Evolutionary conservation across 2,797 vertebrate species (phyloP).

Genomic region (Diglossa cyanea): DNA sequence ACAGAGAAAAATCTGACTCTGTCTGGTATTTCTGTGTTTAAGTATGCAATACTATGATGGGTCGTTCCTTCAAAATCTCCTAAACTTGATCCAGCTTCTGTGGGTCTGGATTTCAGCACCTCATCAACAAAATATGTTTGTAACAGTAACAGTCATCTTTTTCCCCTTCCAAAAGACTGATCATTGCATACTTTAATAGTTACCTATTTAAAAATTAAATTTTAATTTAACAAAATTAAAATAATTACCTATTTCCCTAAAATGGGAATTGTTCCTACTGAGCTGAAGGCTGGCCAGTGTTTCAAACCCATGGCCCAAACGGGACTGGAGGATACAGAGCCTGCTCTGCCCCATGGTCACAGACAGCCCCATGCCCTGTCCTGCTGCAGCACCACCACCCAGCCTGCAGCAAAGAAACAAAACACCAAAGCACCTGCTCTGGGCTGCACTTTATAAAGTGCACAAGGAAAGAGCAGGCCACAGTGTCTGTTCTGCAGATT

Average conservation of each 20-base stretch:
- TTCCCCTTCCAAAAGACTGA: background rate
- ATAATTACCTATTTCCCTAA: background rate
- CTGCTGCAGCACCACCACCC: background rate
- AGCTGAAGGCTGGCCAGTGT: background rate
- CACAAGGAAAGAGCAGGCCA: background rate
- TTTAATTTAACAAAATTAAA: background rate
- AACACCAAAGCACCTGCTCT: background rate
- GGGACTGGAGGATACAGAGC: background rate
- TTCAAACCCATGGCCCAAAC: background rate
- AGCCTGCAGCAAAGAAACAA: background rate
- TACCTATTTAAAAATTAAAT: background rate
- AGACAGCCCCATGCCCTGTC: accelerated
- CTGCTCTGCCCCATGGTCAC: accelerated
- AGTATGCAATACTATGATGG: background rate
- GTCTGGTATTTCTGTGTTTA: background rate
- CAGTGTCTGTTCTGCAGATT: background rate
- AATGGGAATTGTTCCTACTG: background rate
- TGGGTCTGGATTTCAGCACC: background rate
- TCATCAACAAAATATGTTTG: background rate
- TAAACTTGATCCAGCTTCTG: background rate
- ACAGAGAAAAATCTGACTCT: background rate
- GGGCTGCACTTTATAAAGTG: background rate
- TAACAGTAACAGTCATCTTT: background rate
- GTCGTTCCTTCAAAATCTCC: background rate
- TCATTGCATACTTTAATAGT: background rate